phyloP scores from a whole-genome alignment of 2,113 vertebrate species.

The Furnarius figulus region DNA sequence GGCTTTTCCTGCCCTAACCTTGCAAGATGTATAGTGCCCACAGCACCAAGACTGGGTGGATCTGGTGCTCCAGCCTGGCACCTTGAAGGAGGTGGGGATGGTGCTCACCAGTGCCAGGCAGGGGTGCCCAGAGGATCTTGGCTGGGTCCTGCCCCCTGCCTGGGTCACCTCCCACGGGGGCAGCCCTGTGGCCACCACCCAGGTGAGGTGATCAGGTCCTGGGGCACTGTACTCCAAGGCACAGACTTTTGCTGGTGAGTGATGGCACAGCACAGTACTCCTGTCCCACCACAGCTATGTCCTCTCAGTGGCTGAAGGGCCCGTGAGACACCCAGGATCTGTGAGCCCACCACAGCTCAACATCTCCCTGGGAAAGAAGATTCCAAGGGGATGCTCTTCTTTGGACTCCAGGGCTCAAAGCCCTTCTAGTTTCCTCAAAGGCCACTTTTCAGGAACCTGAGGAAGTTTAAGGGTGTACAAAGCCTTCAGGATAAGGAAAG shows the following conservation, averaged over 20 bases:
- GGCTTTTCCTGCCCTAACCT: constrained; percentile 76
- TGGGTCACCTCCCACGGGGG: constrained; percentile 70
- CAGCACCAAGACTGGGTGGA: not conserved
- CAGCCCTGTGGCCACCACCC: constrained; percentile 66
- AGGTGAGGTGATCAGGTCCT: constrained; percentile 59
- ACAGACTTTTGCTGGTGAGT: constrained; percentile 75
- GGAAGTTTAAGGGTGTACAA: not conserved
- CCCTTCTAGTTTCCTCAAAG: not conserved
- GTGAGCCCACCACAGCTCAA: not conserved
- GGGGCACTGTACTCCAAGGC: constrained; percentile 33
- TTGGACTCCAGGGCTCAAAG: not conserved
- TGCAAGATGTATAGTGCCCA: constrained; percentile 54
- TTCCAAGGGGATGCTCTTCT: not conserved
- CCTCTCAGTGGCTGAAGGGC: not conserved
- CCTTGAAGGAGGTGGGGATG: constrained; percentile 44
- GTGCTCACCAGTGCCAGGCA: not conserved
- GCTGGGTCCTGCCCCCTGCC: not conserved
- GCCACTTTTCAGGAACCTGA: not conserved
- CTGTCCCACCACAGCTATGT: not conserved
- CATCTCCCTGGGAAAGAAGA: not conserved
- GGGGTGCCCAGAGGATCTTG: not conserved
- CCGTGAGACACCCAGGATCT: not conserved
- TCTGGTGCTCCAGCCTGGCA: constrained; percentile 67
- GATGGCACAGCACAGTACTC: fast-evolving
- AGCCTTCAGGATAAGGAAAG: not conserved